A percentile compares a stretch with the other conserved stretches of the same genome.
Conservation (phyloP, 1,140 invertebrate species). For the Mylabris phalerata region DNA sequence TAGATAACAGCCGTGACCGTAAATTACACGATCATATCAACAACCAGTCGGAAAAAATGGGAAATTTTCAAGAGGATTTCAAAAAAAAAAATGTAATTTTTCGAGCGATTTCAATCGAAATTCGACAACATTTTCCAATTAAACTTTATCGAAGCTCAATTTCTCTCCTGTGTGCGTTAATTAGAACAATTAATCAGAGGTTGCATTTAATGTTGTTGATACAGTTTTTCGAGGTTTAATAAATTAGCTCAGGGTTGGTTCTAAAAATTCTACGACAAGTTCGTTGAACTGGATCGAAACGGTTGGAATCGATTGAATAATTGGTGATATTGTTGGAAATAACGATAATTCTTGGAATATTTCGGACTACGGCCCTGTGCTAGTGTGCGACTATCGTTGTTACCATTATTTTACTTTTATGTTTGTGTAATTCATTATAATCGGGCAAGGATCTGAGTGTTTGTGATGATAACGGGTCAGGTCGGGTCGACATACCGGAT, state of each 20-base stretch:
- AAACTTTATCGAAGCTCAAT: conserved; percentile 8
- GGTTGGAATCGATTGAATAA: no score
- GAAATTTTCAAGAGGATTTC: no score
- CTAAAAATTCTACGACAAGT: no score
- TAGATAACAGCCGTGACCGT: conserved; percentile 12
- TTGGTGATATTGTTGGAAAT: no score
- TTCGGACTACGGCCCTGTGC: no score
- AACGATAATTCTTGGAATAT: no score
- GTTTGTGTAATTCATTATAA: conserved; percentile 16
- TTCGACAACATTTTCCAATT: conserved; percentile 6
- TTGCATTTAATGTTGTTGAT: background rate
- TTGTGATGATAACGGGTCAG: conserved; percentile 13
- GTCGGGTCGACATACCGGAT: conserved; percentile 16
- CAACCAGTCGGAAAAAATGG: no score
- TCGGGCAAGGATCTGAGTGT: conserved; percentile 13
- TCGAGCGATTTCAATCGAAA: no score
- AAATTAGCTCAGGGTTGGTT: no score
- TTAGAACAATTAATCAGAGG: conserved; percentile 7
- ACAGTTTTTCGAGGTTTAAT: no score
- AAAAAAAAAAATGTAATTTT: no score
- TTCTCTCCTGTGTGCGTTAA: conserved; percentile 4
- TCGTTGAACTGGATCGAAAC: background rate
- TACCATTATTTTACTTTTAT: conserved; percentile 4
- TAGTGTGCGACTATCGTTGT: background rate
- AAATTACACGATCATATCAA: conserved; percentile 12